Evolutionary conservation across 1,140 invertebrate species (phyloP).

Genomic region (Aphelenchoides besseyi): DNA sequence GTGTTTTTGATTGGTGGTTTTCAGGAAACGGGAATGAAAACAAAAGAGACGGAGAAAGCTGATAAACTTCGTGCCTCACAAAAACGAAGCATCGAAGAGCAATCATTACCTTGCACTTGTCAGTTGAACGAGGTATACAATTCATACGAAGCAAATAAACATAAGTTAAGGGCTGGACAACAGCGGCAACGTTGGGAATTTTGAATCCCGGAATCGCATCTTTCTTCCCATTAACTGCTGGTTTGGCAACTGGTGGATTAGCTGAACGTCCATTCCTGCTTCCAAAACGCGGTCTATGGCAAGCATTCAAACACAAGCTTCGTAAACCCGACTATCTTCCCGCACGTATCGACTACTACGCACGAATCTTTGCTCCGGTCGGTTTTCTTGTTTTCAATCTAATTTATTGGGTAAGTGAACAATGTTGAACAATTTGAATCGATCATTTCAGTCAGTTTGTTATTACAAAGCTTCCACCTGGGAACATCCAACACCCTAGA

Average conservation of each 20-base stretch:
- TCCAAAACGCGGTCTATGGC: slow-evolving; percentile 28
- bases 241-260: slow-evolving; percentile 15
- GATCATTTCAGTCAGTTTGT: too few relatives aligned
- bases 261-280: background rate
- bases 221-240: slow-evolving; percentile 20
- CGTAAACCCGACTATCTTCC: slow-evolving; percentile 50
- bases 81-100: slow-evolving; percentile 7
- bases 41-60: background rate
- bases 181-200: background rate
- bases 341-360: slow-evolving; percentile 47
- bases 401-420: slow-evolving; percentile 49
- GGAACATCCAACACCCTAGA: slow-evolving; percentile 16
- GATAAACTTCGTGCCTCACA: background rate
- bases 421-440: too few relatives aligned
- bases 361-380: slow-evolving; percentile 36
- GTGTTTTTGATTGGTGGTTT: background rate
- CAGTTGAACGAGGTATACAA: background rate
- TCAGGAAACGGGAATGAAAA: background rate
- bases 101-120: slow-evolving; percentile 2
- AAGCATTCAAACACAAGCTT: slow-evolving; percentile 33
- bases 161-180: background rate
- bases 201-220: background rate
- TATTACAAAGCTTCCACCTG: slow-evolving; percentile 35
- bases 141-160: background rate
- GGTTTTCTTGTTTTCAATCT: slow-evolving; percentile 40